Base-by-base conservation (phyloP, 2,797 vertebrate species). In the Acomys russatus region DNA sequence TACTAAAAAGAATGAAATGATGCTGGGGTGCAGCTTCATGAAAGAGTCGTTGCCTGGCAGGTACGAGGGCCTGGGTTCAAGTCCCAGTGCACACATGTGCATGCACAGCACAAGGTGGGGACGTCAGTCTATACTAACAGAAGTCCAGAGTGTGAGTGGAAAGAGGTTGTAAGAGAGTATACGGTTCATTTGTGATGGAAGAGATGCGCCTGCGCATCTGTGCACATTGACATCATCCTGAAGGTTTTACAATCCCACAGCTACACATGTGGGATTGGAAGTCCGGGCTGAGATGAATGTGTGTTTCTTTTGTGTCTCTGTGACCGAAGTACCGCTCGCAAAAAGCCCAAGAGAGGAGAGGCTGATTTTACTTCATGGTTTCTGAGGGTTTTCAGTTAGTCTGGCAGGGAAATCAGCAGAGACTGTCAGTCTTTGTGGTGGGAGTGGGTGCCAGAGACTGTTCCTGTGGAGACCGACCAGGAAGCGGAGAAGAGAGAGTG, bases 171-270 rank as follows among this genome's bases (percentile, higher is more conserved):
- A 66, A 51, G 44, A 54, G 44, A 44, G 59, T 44, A 6, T 30
- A 17, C 86, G 61, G n/a, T 83, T 22, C 44, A 63, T 90, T 77
- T 87, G 61, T 94, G 76, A 74, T 83, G 79, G 35, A 85, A 44
- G 76, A 64, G 33, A 85, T 10, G 1, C 20, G 15, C 82, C 35
- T 79, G 71, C 73, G 11, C 71, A 93, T 74, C n/a, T 91, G 22
- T 79, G 25, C 56, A 59, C 33, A 10, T 79, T 93, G 38, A 66
- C 70, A 68, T 51, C 79, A 92, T 95, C 78, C 33, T 64, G 49
- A 90, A 95, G 54, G 28, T 63, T 64, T 2, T 5, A 77, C 59
- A 90, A 80, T 28, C 80, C 80, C 63, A 18, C 51, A 70, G 6
- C 82, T 83, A 12, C 25, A 56, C 64, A 61, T 66, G 30, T n/a